Evolutionary conservation across 2,113 vertebrate genomes (phyloP), one percentile per base, ranked within the genome.

Genomic region (Aspidoscelis tigris): DNA sequence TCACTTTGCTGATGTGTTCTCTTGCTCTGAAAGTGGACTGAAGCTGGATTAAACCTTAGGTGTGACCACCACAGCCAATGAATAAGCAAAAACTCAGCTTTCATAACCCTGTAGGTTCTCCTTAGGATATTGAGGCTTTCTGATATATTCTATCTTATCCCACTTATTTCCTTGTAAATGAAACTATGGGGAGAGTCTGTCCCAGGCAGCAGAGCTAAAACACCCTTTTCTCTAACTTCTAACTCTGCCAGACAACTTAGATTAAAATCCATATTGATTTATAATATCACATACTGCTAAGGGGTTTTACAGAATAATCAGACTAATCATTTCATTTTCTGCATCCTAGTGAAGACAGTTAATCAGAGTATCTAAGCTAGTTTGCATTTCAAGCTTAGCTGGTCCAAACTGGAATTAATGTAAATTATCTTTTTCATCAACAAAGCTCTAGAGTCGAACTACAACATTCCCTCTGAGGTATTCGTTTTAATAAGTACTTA

Each of bases 401-500:
- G 77, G 47, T 24, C 10, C 24, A 43, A 50, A 70, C 33, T 61
- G 18, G 14, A 41, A 61, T 18, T 8, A 20, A 77, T 77, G 22
- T 43, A 69, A 44, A 18, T 24, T 44, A 77, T 55, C 20, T 9
- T 21, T 74, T 47, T 82, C 24, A 21, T 65, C 20, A 41, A 50
- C 70, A 47, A 75, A 82, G 26, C 18, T 55, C 6, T 39, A 20
- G 41, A 66, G n/a, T 47, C 75, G 79, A 10, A 65, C 65, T 83
- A 10, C 58, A 33, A 55, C 33, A 1, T 39, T 41, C 70, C 41
- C 47, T 43, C 75, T 75, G 75, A 84, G 0, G 0, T 90, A 87
- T 81, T 89, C 78, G 88, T 86, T 94, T 92, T 93, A 86, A 92
- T 93, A 87, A 84, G 41, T 82, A 91, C 90, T 92, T 76, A 89